These are phyloP conservation scores for Biston betularia DNA, from an alignment of 2,888 invertebrate genomes.

Conservation along the genomic window DNA sequence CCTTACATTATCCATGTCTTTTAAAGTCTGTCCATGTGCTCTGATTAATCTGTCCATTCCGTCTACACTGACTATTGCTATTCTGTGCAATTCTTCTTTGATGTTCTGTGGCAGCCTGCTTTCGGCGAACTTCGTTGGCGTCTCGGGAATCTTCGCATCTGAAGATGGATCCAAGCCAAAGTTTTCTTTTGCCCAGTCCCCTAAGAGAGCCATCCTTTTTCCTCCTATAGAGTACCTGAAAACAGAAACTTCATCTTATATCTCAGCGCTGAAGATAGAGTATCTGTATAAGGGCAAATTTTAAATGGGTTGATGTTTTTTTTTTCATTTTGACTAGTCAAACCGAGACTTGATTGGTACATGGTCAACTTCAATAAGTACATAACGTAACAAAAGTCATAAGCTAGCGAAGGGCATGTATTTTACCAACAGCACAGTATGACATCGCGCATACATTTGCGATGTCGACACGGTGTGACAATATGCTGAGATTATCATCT, in stretches of 20 bases:
- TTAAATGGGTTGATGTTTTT: too few species aligned
- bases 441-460: too few species aligned
- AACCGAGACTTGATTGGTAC: too few species aligned
- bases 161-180: slow-evolving; percentile 88
- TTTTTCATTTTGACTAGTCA: too few species aligned
- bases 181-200: slow-evolving; percentile 91
- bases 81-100: slow-evolving; percentile 83
- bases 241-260: background rate
- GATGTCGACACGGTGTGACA: too few species aligned
- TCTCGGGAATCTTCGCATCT: slow-evolving; percentile 75
- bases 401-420: too few species aligned
- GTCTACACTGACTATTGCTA: slow-evolving; percentile 81
- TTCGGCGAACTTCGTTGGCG: slow-evolving; percentile 88
- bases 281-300: too few species aligned
- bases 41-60: slow-evolving; percentile 94
- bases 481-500: too few species aligned
- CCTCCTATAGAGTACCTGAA: slow-evolving; percentile 92
- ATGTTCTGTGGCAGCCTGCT: slow-evolving; percentile 88
- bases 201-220: slow-evolving; percentile 91
- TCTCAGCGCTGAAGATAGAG: background rate
- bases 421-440: too few species aligned
- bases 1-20: slow-evolving; percentile 93
- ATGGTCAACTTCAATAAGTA: too few species aligned
- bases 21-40: slow-evolving; percentile 96
- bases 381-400: too few species aligned